These are phyloP conservation scores for Sturmia bella DNA, from an alignment of 2,888 invertebrate genomes.

Conservation along the genomic window DNA sequence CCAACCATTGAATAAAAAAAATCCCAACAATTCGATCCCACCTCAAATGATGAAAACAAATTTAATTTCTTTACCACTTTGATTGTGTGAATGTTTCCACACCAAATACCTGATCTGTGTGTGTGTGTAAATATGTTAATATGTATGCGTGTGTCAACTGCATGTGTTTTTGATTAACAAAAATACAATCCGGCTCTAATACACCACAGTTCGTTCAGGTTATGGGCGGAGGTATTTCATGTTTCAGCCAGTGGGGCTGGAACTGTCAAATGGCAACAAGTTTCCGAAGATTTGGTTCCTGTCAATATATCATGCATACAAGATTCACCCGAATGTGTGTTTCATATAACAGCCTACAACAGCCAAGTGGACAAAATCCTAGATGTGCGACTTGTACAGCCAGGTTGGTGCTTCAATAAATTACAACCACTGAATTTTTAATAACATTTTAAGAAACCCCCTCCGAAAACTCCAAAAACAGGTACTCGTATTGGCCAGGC, in stretches of 20 bases:
- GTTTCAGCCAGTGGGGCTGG: conserved; percentile 96
- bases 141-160: conserved; percentile 57
- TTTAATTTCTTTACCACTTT: conserved; percentile 12
- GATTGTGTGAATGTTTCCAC: background rate
- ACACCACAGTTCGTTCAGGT: conserved; percentile 85
- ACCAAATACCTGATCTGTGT: conserved; percentile 3
- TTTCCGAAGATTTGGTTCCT: conserved; percentile 98
- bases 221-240: conserved; percentile 99
- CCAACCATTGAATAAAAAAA: conserved; percentile 14
- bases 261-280: conserved; percentile 98
- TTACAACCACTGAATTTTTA: too few relatives aligned
- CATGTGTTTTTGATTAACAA: conserved; percentile 42
- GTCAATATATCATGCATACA: conserved; percentile 99
- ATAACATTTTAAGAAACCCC: background rate
- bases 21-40: background rate
- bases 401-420: conserved; percentile 85
- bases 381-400: conserved; percentile 97
- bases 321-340: conserved; percentile 97
- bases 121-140: background rate
- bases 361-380: conserved; percentile 99
- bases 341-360: conserved; percentile 99
- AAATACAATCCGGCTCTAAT: conserved; percentile 66
- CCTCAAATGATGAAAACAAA: conserved; percentile 35
- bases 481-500: conserved; percentile 98
- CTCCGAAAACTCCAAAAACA: conserved; percentile 78